Evolutionary conservation across 1,140 invertebrate species (phyloP), one percentile per base, ranked within the genome.

Genomic region (Lordiphosa mommai): DNA sequence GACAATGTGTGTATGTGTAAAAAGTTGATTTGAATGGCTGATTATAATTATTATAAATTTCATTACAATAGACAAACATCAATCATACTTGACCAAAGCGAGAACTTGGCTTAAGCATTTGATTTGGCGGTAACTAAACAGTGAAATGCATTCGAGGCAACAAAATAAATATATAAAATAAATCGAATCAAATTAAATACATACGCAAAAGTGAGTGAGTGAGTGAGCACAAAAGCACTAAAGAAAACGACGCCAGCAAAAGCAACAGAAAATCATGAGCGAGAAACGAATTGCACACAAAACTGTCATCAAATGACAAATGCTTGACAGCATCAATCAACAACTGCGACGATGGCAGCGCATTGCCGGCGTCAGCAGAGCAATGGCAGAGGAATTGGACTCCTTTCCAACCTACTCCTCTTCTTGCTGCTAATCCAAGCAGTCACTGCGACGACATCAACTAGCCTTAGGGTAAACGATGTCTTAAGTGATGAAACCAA

Each of bases 281-380:
- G 69, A 76, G 65, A 87, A 87, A 87, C 80, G 85, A 77, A 72
- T 86, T 84, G 86, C 86, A 80, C 85, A 87, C 80, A 87, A 82
- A 82, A 87, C 86, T 87, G 86, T 87, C 86, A 87, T 87, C 85
- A 87, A 87, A 85, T 87, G 86, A 87, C 86, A 87, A 87, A 87
- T 87, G 79, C 79, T 87, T 86, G 86, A 85, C n/a, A 82, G 85
- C 86, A 87, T 87, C 86, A 87, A 87, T 87, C 86, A 87, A 48
- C 34, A 38, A 48, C 76, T 32, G 48, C 57, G 47, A 77, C 60
- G 48, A 86, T 65, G 58, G 61, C 48, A 60, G 41, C 63, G 52
- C 57, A 56, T 38, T 59, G 65, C 74, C 63, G 73, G 38, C 68
- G 76, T 29, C 68, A 56, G 55, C 53, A 86, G 66, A 72, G 61